A percentile compares a stretch with the other conserved stretches of the same genome.
These are phyloP conservation scores for Ceratitis capitata DNA, from an alignment of 1,140 invertebrate genomes.

Conservation along the genomic window DNA sequence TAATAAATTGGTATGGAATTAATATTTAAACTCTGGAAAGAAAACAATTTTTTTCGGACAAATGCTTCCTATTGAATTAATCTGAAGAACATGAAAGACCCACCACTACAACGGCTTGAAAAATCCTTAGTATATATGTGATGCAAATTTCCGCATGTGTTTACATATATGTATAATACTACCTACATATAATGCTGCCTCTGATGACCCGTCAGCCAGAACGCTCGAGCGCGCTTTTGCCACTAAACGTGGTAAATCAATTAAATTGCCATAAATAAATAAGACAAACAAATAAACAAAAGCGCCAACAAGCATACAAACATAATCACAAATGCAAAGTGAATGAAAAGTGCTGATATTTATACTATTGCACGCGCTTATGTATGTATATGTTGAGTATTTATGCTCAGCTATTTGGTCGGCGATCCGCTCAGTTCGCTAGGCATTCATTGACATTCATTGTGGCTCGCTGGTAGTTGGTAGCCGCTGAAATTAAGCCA, in stretches of 20 bases:
- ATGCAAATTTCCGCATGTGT: not conserved
- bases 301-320: not conserved
- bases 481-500: slow-evolving; percentile 12
- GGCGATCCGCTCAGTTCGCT: not conserved
- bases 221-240: not conserved
- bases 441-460: not conserved
- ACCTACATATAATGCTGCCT: not conserved
- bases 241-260: slow-evolving; percentile 34
- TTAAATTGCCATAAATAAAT: slow-evolving; percentile 33
- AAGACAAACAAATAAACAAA: slow-evolving; percentile 1
- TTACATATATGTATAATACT: not conserved
- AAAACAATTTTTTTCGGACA: too few species aligned
- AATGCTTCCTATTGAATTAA: too few species aligned
- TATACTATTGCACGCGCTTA: not conserved
- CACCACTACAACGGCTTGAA: not conserved
- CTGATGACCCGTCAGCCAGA: not conserved
- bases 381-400: not conserved
- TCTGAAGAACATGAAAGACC: not conserved
- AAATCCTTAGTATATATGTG: too few species aligned
- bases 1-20: too few species aligned
- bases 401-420: not conserved
- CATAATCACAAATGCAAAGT: slow-evolving; percentile 23
- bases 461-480: slow-evolving; percentile 8
- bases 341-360: not conserved
- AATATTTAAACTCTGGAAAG: too few species aligned